Evolutionary conservation across 1,140 invertebrate genomes (phyloP), one percentile per base, ranked within the genome.

Genomic region (Dufourea novaeangliae): DNA sequence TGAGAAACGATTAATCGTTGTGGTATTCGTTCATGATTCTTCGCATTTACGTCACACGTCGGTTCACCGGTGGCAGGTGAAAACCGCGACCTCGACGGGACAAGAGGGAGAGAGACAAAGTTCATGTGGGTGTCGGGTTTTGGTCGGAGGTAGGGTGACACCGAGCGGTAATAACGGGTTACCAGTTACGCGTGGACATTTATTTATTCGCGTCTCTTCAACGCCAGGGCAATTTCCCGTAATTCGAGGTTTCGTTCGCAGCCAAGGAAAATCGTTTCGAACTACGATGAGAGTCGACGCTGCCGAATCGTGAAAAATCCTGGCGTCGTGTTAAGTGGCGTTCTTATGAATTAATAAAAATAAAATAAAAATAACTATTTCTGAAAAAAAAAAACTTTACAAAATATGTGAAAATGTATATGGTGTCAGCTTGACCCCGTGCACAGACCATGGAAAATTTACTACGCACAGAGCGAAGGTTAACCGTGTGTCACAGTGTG

Each of bases 151-250:
- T 50, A 83, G 84, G 84, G 84, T 88, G 89, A 89, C 87, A 86
- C 80, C 67, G 78, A 39, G 6, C 50, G 77, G 72, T 91, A 91
- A 91, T 90, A 87, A 90, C 85, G 78, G 89, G 89, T 91, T 90
- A 89, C 85, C 80, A 37, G 76, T 89, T 89, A 84, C 88, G 73
- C 75, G 74, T 75, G 76, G 82, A 86, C 81, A 81, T 89, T 91
- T 89, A 91, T 91, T 90, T 90, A 90, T 91, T 90, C 86, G 86
- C 81, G 75, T 86, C 79, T 87, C 57, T 52, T 69, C n/a, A n/a
- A 50, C 64, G 62, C 37, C 83, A n/a, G 83, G 61, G 79, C 83
- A 89, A 90, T 90, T 87, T 86, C 75, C 54, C 78, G 63, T 89
- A 88, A 91, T 90, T 87, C 86, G 71, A 84, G 88, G 85, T 88